Base-by-base conservation (phyloP, 2,113 vertebrate genomes). In the Catagonus wagneri region DNA sequence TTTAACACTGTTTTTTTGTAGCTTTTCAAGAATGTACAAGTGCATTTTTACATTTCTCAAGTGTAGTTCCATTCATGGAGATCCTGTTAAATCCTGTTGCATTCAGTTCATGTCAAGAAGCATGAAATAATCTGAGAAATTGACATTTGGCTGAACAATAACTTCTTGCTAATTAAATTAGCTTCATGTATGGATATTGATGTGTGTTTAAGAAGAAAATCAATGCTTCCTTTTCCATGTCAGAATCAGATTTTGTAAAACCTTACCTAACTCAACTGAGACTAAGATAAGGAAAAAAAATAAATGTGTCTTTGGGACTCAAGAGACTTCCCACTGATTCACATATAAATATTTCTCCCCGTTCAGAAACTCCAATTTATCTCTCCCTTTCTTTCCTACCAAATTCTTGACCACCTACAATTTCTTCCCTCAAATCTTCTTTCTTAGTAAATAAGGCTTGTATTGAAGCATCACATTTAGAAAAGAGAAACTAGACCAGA, bases 161-260 rank as follows among this genome's bases (percentile, higher is more conserved):
- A 97, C 93, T 94, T 85, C 88, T 3, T 16, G 81, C 90, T 98
- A 96, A 97, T 98, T 97, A 96, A 89, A 97, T 97, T 96, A 75
- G 34, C 91, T 88, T 93, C 0, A 1, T 4, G 29, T 94, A 80
- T 13, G 27, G 92, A 56, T 97, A 97, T 83, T 20, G 66, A 60
- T 84, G 94, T 95, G 85, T 92, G 71, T 97, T 97, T 96, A 92
- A 98, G 89, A 96, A 96, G 96, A 96, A 95, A 84, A 97, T 98
- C 97, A 83, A 98, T 98, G 95, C 87, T 94, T 95, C 81, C 94
- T 95, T 93, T 95, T 90, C 69, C 76, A 50, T 13, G 0, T 17
- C 39, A 96, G 80, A 80, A 93, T 1, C 0, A 60, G 60, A 71
- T 54, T 79, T 79, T 81, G 36, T 74, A 61, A 96, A 75, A 89